Evolutionary conservation across 2,113 vertebrate genomes (phyloP).

Genomic region (Buteo buteo): DNA sequence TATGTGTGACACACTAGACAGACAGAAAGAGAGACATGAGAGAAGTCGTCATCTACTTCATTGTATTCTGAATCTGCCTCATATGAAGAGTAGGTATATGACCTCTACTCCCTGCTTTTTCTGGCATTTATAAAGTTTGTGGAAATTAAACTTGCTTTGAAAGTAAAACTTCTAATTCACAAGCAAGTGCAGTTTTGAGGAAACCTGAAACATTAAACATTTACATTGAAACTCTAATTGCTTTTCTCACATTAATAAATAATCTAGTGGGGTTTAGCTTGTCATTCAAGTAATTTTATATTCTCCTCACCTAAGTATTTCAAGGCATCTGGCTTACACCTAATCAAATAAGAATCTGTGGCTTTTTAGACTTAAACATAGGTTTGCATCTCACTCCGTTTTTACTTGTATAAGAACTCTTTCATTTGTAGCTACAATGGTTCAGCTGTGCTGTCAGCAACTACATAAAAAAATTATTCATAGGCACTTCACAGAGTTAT

Average conservation of each 20-base stretch:
- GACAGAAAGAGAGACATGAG: neutral
- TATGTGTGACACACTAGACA: neutral
- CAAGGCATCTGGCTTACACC: neutral
- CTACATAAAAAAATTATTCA: neutral
- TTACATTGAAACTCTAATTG: neutral
- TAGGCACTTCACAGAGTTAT: neutral
- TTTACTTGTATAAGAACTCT: neutral
- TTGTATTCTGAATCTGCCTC: neutral
- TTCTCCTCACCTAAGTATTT: neutral
- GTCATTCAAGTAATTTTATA: neutral
- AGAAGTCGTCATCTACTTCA: neutral
- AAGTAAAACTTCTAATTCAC: neutral
- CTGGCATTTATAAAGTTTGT: neutral
- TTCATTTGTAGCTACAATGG: neutral
- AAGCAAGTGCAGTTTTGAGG: neutral
- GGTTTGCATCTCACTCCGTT: neutral
- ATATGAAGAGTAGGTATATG: neutral
- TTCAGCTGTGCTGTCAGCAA: neutral
- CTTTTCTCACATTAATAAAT: slow-evolving; percentile 8
- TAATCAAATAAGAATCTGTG: neutral
- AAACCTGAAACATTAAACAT: neutral
- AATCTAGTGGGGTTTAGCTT: neutral
- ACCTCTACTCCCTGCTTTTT: neutral
- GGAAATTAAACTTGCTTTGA: neutral
- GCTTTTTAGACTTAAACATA: neutral